A percentile compares a stretch with the other conserved stretches of the same genome.
These are phyloP conservation scores for Caenorhabditis japonica DNA, from an alignment of 2,888 invertebrate species.

Conservation along the genomic window DNA sequence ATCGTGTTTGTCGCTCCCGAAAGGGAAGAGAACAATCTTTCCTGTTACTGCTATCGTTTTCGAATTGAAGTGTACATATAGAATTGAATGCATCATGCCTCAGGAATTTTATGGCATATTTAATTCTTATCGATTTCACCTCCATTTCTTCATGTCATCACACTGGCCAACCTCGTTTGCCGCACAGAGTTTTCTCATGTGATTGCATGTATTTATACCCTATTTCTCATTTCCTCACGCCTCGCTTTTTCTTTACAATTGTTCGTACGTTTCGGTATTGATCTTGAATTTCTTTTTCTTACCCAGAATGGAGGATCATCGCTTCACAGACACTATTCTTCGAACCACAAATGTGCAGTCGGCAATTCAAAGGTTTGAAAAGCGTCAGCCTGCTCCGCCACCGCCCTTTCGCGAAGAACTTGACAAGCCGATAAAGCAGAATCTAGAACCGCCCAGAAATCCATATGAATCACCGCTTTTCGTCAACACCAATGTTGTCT, in stretches of 20 bases:
- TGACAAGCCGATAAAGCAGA: neutral
- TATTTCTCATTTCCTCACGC: neutral
- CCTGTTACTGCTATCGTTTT: slow-evolving; percentile 48
- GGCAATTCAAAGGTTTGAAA: slow-evolving; percentile 63
- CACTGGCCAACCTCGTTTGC: slow-evolving; percentile 19
- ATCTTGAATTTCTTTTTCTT: neutral
- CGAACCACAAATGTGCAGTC: slow-evolving; percentile 59
- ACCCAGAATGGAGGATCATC: slow-evolving; percentile 48
- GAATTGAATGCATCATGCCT: slow-evolving; percentile 47
- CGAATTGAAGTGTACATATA: too few species aligned
- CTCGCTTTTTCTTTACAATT: neutral
- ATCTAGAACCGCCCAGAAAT: neutral
- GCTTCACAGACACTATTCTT: slow-evolving; percentile 62
- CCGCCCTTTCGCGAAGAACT: slow-evolving; percentile 29
- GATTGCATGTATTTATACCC: neutral
- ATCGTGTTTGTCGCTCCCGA: slow-evolving; percentile 12
- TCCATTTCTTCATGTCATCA: slow-evolving; percentile 11
- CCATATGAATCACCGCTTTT: slow-evolving; percentile 17
- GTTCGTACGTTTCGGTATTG: neutral
- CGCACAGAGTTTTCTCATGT: slow-evolving; percentile 2
- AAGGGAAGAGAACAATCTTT: too few species aligned
- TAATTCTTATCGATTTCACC: slow-evolving; percentile 43
- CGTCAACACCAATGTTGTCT: slow-evolving; percentile 35
- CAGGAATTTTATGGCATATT: slow-evolving; percentile 52
- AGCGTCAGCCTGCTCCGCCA: slow-evolving; percentile 32